Percentiles rank a stretch among this genome's conserved stretches.
These are phyloP conservation scores for Brassicogethes aeneus DNA, from an alignment of 2,888 invertebrate species.

Conservation along the genomic window DNA sequence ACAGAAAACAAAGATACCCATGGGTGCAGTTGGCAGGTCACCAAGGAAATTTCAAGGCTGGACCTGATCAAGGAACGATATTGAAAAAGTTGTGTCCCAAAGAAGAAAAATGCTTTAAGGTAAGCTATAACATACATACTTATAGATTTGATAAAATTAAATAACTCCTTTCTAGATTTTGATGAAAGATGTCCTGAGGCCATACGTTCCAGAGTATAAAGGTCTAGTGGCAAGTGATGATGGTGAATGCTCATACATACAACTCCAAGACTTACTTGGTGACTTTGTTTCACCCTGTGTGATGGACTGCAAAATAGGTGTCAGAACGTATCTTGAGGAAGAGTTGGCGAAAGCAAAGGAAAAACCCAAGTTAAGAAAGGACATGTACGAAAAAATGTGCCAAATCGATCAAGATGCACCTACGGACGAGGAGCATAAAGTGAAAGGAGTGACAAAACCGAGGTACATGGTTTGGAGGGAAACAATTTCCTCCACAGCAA, in stretches of 20 bases:
- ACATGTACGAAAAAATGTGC: slow-evolving; percentile 97
- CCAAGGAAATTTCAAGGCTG: slow-evolving; percentile 91
- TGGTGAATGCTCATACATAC: slow-evolving; percentile 76
- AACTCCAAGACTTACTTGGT: slow-evolving; percentile 85
- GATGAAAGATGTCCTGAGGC: slow-evolving; percentile 81
- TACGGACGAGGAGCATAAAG: slow-evolving; percentile 77
- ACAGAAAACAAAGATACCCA: slow-evolving; percentile 90
- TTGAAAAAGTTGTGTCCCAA: slow-evolving; percentile 85
- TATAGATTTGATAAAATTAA: too few relatives aligned
- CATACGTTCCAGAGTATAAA: slow-evolving; percentile 89
- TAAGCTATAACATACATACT: slow-evolving; percentile 19
- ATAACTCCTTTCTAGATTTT: slow-evolving; percentile 42
- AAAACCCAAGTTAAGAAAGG: slow-evolving; percentile 86
- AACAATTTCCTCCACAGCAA: slow-evolving; percentile 94
- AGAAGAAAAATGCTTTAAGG: slow-evolving; percentile 81
- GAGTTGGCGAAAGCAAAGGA: slow-evolving; percentile 92
- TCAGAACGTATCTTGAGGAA: slow-evolving; percentile 89
- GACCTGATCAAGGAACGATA: slow-evolving; percentile 88
- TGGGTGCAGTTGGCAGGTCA: slow-evolving; percentile 96
- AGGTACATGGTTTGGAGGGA: slow-evolving; percentile 95
- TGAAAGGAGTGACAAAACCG: slow-evolving; percentile 90
- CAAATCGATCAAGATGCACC: slow-evolving; percentile 87
- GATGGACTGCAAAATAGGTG: slow-evolving; percentile 96
- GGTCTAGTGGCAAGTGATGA: slow-evolving; percentile 75
- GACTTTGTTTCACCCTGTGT: slow-evolving; percentile 89